Conservation (phyloP, 2,888 invertebrate species). For the Ligdia adustata region DNA sequence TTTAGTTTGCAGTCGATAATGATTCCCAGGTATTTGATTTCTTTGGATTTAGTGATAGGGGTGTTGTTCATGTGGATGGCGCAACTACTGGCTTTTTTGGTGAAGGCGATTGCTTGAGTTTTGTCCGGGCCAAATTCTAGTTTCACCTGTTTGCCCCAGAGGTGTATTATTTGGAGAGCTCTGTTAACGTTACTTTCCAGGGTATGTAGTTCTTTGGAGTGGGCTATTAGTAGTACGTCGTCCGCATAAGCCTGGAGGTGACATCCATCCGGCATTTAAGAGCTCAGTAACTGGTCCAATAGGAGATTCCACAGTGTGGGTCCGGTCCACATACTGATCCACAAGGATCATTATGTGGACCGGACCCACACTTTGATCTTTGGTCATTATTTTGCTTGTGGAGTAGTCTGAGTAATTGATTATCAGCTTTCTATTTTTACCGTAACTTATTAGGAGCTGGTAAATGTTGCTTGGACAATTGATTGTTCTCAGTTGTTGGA, state of each 20-base stretch:
- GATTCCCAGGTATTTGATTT: neutral
- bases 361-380: conserved; percentile 41
- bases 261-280: neutral
- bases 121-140: neutral
- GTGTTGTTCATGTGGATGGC: neutral
- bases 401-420: conserved; percentile 20
- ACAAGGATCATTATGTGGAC: no score
- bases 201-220: neutral
- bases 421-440: conserved; percentile 9
- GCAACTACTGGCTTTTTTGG: neutral
- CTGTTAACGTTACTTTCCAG: neutral
- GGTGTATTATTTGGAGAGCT: neutral
- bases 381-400: conserved; percentile 23
- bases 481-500: conserved; percentile 21
- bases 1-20: neutral
- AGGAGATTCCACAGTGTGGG: conserved; percentile 38
- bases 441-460: conserved; percentile 28
- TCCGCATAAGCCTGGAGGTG: conserved; percentile 31
- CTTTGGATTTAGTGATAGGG: neutral
- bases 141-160: neutral
- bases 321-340: no score
- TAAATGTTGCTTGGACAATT: conserved; percentile 34
- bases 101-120: neutral
- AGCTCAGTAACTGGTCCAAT: conserved; percentile 32
- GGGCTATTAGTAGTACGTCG: conserved; percentile 27